Conservation (phyloP, 2,888 invertebrate genomes). For the Acanthosoma haemorrhoidale region DNA sequence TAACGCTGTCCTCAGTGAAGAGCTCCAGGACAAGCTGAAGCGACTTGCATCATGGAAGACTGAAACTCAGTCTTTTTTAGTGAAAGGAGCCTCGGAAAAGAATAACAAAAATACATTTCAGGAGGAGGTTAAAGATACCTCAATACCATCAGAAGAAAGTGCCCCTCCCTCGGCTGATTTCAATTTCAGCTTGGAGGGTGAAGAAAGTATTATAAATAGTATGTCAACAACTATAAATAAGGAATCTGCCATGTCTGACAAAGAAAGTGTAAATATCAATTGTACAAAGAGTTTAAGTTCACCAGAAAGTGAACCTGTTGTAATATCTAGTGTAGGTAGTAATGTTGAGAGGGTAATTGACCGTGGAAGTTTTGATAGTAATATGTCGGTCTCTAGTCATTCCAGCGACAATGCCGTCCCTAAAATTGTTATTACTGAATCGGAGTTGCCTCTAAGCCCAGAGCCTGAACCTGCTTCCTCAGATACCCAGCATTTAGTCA, state of each 20-base stretch:
- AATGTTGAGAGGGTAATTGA: neutral
- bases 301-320: neutral
- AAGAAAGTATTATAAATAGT: neutral
- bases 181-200: neutral
- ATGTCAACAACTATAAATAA: neutral
- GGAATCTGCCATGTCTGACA: neutral
- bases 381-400: slow-evolving; percentile 1
- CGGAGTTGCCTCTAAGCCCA: slow-evolving; percentile 32
- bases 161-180: neutral
- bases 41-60: slow-evolving; percentile 45
- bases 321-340: neutral
- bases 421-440: slow-evolving; percentile 40
- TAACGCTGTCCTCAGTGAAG: slow-evolving; percentile 50
- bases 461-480: slow-evolving; percentile 33
- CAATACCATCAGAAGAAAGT: neutral
- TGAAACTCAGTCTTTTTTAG: slow-evolving; percentile 39
- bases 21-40: slow-evolving; percentile 53
- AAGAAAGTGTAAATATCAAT: neutral
- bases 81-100: slow-evolving; percentile 45
- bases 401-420: slow-evolving; percentile 33
- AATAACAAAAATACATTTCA: slow-evolving; percentile 17
- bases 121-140: neutral
- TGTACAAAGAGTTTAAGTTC: neutral
- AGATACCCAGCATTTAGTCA: slow-evolving; percentile 24
- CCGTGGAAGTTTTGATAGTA: neutral